Percentiles rank a stretch among this genome's conserved stretches.
phyloP scores from a whole-genome alignment of 1,140 invertebrate species.

The Episyrphus balteatus region DNA sequence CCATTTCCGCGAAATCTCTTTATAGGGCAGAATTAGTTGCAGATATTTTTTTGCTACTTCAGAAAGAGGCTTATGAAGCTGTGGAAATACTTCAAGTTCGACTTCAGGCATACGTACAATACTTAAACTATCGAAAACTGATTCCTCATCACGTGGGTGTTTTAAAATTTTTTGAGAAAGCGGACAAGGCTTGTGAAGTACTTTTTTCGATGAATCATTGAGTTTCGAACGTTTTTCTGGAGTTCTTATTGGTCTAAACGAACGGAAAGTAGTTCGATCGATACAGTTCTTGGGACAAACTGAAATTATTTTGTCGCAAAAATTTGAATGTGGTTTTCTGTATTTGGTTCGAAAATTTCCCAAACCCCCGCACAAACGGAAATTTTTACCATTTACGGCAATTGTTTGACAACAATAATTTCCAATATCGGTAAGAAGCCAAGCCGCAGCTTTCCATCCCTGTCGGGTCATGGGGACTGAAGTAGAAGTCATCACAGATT shows the following conservation, averaged over 20 bases:
- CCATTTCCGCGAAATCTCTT: conserved; percentile 32
- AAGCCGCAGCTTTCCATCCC: conserved; percentile 33
- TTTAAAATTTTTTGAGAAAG: conserved; percentile 26
- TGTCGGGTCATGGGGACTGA: conserved; percentile 22
- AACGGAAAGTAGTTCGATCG: conserved; percentile 11
- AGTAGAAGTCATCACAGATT: conserved; percentile 10
- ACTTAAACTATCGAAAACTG: conserved; percentile 28
- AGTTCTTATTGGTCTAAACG: conserved; percentile 17
- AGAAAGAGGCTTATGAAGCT: conserved; percentile 22
- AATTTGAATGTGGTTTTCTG: not conserved
- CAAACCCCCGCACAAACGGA: conserved; percentile 19
- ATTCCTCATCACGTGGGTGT: conserved; percentile 25
- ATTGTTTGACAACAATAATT: conserved; percentile 29
- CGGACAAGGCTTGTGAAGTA: conserved; percentile 27
- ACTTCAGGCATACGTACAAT: conserved; percentile 30
- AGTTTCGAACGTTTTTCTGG: conserved; percentile 7
- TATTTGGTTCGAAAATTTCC: conserved; percentile 14
- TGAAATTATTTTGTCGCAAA: not conserved
- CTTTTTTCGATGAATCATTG: conserved; percentile 18
- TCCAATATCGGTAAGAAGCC: conserved; percentile 23
- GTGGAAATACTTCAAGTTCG: conserved; percentile 27
- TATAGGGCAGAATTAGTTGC: conserved; percentile 28
- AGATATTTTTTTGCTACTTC: conserved; percentile 32
- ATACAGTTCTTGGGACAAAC: conserved; percentile 10
- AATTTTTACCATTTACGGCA: conserved; percentile 18